Conservation (phyloP, 2,113 vertebrate species). For the Bambusicola thoracicus region DNA sequence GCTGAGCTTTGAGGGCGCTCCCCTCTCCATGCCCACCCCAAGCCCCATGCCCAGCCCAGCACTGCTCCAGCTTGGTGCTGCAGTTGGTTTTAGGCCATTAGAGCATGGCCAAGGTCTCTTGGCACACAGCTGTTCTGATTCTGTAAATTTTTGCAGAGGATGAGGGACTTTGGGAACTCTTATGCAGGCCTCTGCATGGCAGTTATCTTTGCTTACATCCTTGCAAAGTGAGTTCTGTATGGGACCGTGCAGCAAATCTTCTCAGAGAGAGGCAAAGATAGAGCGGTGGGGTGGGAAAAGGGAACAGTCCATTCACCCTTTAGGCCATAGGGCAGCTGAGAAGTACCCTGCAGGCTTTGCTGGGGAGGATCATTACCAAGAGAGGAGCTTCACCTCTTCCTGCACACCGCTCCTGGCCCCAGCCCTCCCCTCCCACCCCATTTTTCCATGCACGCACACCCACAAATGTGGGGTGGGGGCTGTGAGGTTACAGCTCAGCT, state of each 20-base stretch:
- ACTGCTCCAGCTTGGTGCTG: accelerated
- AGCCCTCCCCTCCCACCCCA: neutral
- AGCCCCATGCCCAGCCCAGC: neutral
- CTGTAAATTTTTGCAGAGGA: neutral
- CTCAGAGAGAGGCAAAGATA: accelerated
- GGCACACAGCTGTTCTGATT: neutral
- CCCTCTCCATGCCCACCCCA: neutral
- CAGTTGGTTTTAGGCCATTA: neutral
- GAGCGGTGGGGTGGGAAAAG: neutral
- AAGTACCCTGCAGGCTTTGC: neutral
- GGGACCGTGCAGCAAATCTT: neutral
- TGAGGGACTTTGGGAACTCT: neutral
- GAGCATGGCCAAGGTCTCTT: accelerated
- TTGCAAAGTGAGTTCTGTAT: accelerated
- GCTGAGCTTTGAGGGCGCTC: neutral
- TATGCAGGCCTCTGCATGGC: neutral
- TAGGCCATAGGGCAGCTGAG: neutral
- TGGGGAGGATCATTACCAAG: accelerated
- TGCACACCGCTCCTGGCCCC: neutral
- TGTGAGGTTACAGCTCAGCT: neutral
- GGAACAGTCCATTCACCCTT: accelerated
- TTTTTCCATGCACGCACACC: accelerated
- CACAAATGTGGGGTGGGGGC: accelerated
- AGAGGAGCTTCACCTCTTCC: neutral
- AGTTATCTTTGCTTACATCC: neutral